Evolutionary conservation across 2,113 vertebrate species (phyloP), one percentile per base, ranked within the genome.

Genomic region (Myodes glareolus): DNA sequence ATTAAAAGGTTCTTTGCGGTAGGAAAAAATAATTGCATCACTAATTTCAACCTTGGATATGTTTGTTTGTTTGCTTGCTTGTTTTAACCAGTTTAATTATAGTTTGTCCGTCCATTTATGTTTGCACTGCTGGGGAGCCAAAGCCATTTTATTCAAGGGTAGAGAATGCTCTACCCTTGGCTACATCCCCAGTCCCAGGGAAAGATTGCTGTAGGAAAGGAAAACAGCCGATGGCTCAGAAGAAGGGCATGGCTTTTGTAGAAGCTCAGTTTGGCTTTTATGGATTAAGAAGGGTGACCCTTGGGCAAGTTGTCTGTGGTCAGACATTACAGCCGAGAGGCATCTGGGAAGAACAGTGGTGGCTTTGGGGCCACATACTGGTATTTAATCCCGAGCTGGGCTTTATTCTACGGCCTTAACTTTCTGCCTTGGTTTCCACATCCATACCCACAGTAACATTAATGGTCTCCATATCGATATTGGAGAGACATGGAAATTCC

Each of bases 81-180:
- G 42, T 94, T 94, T 89, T 91, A 77, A 70, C 50, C 90, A 21
- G 68, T 58, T 90, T 88, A 45, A 19, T 72, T 72, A 39, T 23
- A 55, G 14, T 67, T 19, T 5, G 16, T 67, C 16, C 13, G 9
- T 47, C 47, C 33, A 39, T 5, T 65, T 61, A 10, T 31, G 16
- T 65, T 36, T 50, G 42, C 3, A 36, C 3, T 67, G 19, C 42
- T 25, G 42, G 45, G 31, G 19, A 70, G 70, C 19, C 16, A 19
- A 68, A 47, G n/a, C 31, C 17, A 67, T 45, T 68, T 68, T 7
- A 47, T 47, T 47, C 45, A n/a, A n/a, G n/a, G n/a, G n/a, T 47
- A 5, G 27, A 61, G 65, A 85, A 31, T 31, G 31, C 84, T 33
- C 65, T 87, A 52, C 42, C 45, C 45, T 87, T 33, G 81, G 80